Evolutionary conservation across 1,140 invertebrate species (phyloP), one percentile per base, ranked within the genome.

Genomic region (Drosophila teissieri): DNA sequence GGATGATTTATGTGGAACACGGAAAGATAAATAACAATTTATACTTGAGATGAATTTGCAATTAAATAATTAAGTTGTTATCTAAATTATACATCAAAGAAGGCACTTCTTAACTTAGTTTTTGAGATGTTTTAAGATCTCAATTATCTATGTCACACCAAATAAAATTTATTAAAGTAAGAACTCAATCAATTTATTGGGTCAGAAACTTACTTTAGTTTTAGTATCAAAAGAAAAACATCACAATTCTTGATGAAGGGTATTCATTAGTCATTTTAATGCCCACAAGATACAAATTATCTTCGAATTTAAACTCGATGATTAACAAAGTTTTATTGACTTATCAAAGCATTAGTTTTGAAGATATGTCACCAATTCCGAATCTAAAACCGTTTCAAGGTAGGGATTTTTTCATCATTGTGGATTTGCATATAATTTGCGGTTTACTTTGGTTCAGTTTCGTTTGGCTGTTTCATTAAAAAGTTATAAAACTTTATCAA

Each of bases 371-470:
- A 69, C 36, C 51, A 55, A 73, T 70, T 58, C 49, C 54, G 4
- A 31, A 12, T 55, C 37, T 62, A 39, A 85, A 74, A 74, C 49
- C 58, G 49, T 54, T 68, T 76, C 78, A 85, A 86, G 78, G 82
- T 44, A 67, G n/a, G 11, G 4, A 19, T 40, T 57, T 37, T 36
- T 11, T 14, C 44, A 11, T 34, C 7, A n/a, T 15, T 53, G 2
- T n/a, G 31, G 49, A 69, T 70, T 70, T 65, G 65, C 44, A 62
- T 65, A 62, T 24, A 12, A 62, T 42, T 40, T 42, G 57, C 36
- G 34, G 57, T 42, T 17, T 24, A 34, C 4, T 62, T 37, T 10
- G 31, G 44, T 24, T 48, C 36, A 49, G 36, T 67, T 55, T 46
- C 65, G 54, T 63, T 39, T 10, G 37, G 37, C 15, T 70, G 53